A percentile compares a stretch with the other conserved stretches of the same genome.
Conservation (phyloP, 2,797 vertebrate species). For the Cuniculus paca region DNA sequence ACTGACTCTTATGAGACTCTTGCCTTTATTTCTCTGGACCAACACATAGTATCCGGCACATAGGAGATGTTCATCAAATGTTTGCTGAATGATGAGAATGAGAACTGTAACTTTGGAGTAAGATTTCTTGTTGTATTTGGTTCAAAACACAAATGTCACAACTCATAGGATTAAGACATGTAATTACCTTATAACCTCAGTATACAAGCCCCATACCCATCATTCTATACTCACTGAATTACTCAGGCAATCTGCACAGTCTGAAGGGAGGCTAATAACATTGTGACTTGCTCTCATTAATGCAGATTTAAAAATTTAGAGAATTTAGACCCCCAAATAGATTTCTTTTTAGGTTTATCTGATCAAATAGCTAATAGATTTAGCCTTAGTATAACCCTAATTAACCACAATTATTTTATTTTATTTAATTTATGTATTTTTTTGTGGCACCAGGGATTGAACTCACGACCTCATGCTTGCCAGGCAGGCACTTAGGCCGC, state of each 20-base stretch:
- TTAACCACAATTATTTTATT: too few species aligned
- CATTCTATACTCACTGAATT: neutral
- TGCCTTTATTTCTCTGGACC: neutral
- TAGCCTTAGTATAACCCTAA: neutral
- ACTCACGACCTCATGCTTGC: too few species aligned
- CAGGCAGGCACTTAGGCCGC: too few species aligned
- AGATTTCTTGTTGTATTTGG: neutral
- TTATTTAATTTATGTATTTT: too few species aligned
- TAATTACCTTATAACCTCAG: neutral
- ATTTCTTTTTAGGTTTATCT: neutral
- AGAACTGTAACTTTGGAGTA: neutral
- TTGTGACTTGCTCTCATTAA: neutral
- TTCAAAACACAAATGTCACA: neutral
- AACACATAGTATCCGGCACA: neutral
- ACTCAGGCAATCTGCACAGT: neutral
- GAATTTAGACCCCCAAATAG: neutral
- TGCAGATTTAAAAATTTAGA: neutral
- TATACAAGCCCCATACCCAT: neutral
- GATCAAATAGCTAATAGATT: neutral
- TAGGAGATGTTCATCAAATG: neutral
- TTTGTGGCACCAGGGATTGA: too few species aligned
- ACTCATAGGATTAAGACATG: neutral
- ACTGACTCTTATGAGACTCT: neutral
- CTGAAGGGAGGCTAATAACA: neutral
- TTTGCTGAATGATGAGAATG: conserved; percentile 21